Base-by-base conservation (phyloP, 2,113 vertebrate genomes). In the Platichthys flesus region DNA sequence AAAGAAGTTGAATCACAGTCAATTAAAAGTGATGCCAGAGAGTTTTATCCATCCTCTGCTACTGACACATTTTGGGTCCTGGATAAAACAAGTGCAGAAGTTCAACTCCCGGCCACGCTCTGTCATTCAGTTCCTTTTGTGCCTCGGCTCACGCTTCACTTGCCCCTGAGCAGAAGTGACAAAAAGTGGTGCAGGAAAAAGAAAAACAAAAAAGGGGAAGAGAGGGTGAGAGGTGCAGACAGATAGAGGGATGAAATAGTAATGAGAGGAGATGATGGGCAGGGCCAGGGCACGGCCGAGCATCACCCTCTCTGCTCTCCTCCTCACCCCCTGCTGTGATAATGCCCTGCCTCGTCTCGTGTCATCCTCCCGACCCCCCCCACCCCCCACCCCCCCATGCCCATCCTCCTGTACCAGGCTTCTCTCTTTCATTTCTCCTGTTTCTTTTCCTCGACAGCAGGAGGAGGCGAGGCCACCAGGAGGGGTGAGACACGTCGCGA, bases 211-310 rank as follows among this genome's bases (percentile, higher is more conserved):
- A 57, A 40, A 56, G 21, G 56, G 24, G 54, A 59, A 81, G 61
- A 67, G 71, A 78, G 61, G 56, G 28, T 35, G 26, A 82, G 78
- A 76, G 76, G 57, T 74, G 75, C 57, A 76, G 77, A 80, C 23
- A 40, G 20, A 66, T 51, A 24, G 45, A 61, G 69, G 71, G 58
- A 89, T 92, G 54, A 91, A 92, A 88, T 78, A 91, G 67, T 91
- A 78, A 91, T 92, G 88, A 92, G 86, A 87, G 69, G 78, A 88
- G 84, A 91, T 84, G 89, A 74, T 51, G 47, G 47, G 31, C 23
- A 57, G 45, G 49, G 15, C 31, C 78, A 67, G 40, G 68, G 31
- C 52, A 45, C 62, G 20, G 9, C 70, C 21, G 66, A 67, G 67
- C 76, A 45, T 78, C 83, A 12, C 67, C 72, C 72, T 45, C 59